These are phyloP conservation scores for Chitala chitala DNA, from an alignment of 2,113 vertebrate genomes.

Conservation along the genomic window DNA sequence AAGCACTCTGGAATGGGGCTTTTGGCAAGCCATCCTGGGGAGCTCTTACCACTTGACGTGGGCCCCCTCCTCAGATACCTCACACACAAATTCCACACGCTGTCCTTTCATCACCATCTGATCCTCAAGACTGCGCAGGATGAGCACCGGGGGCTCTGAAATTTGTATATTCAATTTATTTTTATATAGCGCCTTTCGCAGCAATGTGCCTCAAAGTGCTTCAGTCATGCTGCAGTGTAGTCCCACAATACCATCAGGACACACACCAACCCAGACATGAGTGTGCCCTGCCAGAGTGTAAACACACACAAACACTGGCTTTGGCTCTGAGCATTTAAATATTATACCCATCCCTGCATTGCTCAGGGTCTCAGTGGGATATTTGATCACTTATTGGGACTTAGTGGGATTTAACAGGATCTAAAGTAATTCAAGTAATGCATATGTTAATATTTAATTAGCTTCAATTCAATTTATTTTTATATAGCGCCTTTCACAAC, in stretches of 20 bases:
- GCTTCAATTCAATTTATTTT: no score
- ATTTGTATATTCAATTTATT: no score
- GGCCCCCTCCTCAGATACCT: constrained; percentile 94
- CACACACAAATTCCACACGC: constrained; percentile 87
- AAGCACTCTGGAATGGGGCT: no score
- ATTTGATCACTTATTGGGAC: not conserved
- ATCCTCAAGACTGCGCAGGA: constrained; percentile 80
- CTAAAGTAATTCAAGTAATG: not conserved
- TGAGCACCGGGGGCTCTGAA: constrained; percentile 81
- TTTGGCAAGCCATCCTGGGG: no score
- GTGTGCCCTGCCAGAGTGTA: no score
- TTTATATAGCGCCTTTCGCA: no score
- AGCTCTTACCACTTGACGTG: constrained; percentile 82
- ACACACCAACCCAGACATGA: no score
- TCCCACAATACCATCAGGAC: no score
- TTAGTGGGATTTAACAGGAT: not conserved
- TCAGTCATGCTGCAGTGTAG: no score
- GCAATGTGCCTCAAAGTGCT: no score
- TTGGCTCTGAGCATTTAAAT: not conserved
- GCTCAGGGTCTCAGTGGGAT: not conserved
- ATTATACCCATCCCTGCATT: not conserved
- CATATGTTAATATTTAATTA: not conserved
- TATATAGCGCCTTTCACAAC: no score
- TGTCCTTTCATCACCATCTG: constrained; percentile 92
- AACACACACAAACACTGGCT: not conserved